These are phyloP conservation scores for Trachelipus rathkii DNA, from an alignment of 1,140 invertebrate genomes.

Conservation along the genomic window DNA sequence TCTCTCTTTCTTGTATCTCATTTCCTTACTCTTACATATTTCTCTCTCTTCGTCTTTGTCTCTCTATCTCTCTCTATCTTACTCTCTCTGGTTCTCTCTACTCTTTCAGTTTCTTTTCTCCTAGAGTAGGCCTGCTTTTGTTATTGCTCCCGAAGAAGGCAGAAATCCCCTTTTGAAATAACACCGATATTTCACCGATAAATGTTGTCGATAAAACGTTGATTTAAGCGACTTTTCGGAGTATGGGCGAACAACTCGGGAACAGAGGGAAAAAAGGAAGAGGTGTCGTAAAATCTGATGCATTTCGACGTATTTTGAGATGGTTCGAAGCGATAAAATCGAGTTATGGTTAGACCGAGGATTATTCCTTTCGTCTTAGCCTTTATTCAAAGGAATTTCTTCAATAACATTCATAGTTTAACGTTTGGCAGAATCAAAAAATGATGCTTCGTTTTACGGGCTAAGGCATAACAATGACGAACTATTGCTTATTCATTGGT, in stretches of 20 bases:
- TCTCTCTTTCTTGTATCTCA: too few relatives aligned
- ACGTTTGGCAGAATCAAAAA: too few relatives aligned
- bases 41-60: too few relatives aligned
- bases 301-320: slow-evolving; percentile 5
- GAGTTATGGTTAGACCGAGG: background rate
- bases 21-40: too few relatives aligned
- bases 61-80: too few relatives aligned
- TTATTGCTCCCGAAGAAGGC: background rate
- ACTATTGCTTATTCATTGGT: too few relatives aligned
- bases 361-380: background rate
- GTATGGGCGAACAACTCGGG: background rate
- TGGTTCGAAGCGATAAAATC: background rate
- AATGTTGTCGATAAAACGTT: slow-evolving; percentile 44
- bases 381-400: background rate
- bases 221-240: slow-evolving; percentile 35
- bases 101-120: too few relatives aligned
- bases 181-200: slow-evolving; percentile 44
- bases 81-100: too few relatives aligned
- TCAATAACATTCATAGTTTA: too few relatives aligned
- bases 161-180: slow-evolving; percentile 31
- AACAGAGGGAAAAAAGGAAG: background rate
- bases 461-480: too few relatives aligned
- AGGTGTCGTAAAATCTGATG: slow-evolving; percentile 14
- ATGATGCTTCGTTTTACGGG: too few relatives aligned
- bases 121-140: background rate